phyloP scores from a whole-genome alignment of 2,888 invertebrate genomes.

The Zaprionus lineosus region DNA sequence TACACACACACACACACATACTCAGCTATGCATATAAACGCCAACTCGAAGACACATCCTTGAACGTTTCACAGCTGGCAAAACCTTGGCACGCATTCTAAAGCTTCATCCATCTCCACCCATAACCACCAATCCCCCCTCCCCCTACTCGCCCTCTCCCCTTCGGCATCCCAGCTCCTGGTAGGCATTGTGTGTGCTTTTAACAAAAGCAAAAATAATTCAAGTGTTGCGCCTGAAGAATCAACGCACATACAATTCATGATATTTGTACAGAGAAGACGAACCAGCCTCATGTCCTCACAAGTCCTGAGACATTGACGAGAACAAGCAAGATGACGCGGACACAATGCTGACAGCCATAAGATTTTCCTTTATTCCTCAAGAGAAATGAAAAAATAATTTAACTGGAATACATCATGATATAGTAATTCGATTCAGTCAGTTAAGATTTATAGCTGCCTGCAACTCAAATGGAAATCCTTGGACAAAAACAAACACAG shows the following conservation, averaged over 20 bases:
- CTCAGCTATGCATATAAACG: background rate
- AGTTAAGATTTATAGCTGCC: too few species aligned
- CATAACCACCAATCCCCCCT: background rate
- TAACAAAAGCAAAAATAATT: constrained; percentile 71
- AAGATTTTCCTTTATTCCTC: too few species aligned
- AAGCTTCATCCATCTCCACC: constrained; percentile 19
- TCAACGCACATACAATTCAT: constrained; percentile 54
- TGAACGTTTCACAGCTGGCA: constrained; percentile 45
- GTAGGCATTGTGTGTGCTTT: constrained; percentile 62
- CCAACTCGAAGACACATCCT: constrained; percentile 41
- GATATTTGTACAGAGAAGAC: constrained; percentile 40
- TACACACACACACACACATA: constrained; percentile 6
- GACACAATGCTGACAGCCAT: constrained; percentile 38
- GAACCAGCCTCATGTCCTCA: too few species aligned
- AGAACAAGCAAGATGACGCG: constrained; percentile 16
- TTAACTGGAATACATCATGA: too few species aligned
- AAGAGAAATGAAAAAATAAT: too few species aligned
- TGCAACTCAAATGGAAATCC: too few species aligned
- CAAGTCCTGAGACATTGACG: constrained; percentile 8
- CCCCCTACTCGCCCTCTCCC: background rate
- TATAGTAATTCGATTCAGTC: too few species aligned
- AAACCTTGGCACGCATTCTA: constrained; percentile 47
- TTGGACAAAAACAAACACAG: too few species aligned
- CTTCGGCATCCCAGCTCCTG: too few species aligned
- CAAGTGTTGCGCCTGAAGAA: constrained; percentile 62